A percentile compares a stretch with the other conserved stretches of the same genome.
Evolutionary conservation across 1,140 invertebrate genomes (phyloP).

Genomic region (Drosophila yakuba): DNA sequence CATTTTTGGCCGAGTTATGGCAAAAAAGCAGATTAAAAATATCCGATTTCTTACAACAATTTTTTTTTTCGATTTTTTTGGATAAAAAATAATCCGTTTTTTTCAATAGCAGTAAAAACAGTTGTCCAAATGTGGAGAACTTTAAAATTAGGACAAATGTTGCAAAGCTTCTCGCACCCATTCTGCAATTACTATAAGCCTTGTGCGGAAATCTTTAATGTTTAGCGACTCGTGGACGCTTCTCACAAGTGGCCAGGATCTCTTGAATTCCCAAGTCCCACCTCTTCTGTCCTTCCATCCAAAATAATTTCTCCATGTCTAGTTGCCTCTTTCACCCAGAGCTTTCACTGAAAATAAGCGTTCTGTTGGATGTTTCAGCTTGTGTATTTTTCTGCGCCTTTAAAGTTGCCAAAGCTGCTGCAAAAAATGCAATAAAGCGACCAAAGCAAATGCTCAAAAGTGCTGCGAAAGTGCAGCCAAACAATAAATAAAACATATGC

Average conservation of each 20-base stretch:
- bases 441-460: constrained; percentile 26
- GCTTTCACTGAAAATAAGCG: constrained; percentile 12
- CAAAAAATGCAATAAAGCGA: constrained; percentile 52
- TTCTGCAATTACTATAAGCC: constrained; percentile 2
- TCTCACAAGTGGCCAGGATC: constrained; percentile 17
- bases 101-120: no score
- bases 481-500: constrained; percentile 65
- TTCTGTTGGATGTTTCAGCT: background rate
- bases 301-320: constrained; percentile 20
- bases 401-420: constrained; percentile 32
- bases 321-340: background rate
- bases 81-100: no score
- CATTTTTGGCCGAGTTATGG: no score
- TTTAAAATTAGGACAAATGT: constrained; percentile 38
- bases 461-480: constrained; percentile 17
- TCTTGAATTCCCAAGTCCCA: constrained; percentile 1
- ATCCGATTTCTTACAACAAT: no score
- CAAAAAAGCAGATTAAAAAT: no score
- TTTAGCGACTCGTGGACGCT: constrained; percentile 12
- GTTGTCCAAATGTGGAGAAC: constrained; percentile 4
- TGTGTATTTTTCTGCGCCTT: constrained; percentile 24
- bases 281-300: background rate
- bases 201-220: background rate
- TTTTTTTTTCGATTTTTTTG: no score
- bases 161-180: constrained; percentile 3